Evolutionary conservation across 2,113 vertebrate genomes (phyloP).

Genomic region (Athene noctua): DNA sequence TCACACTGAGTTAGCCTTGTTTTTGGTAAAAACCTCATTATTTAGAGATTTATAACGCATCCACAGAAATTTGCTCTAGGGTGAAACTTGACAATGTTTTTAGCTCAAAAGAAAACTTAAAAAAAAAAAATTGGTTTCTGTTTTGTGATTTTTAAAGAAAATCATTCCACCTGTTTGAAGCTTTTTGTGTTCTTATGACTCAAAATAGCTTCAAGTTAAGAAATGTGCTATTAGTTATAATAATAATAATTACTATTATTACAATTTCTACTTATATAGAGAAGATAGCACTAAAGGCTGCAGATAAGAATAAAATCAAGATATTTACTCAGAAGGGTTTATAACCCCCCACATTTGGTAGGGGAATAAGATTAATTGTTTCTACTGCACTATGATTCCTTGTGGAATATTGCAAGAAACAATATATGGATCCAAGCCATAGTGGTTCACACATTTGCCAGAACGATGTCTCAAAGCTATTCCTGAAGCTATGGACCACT

Average conservation of each 20-base stretch:
- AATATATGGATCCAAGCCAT: neutral
- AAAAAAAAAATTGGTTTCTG: neutral
- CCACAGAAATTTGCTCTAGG: conserved; percentile 51
- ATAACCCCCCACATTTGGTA: neutral
- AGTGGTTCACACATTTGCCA: neutral
- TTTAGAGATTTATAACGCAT: conserved; percentile 72
- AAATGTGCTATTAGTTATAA: neutral
- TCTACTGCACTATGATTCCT: neutral
- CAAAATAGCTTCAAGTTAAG: neutral
- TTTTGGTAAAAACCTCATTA: conserved; percentile 78
- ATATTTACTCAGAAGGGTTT: neutral
- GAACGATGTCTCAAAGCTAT: neutral
- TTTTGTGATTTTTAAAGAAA: conserved; percentile 12
- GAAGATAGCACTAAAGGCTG: neutral
- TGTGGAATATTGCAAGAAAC: neutral
- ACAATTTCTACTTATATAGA: neutral
- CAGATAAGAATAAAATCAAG: neutral
- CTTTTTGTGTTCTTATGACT: neutral
- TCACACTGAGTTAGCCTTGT: conserved; percentile 65
- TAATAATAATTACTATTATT: neutral
- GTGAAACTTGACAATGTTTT: conserved; percentile 22
- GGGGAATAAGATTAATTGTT: neutral
- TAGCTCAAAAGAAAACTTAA: conserved; percentile 7
- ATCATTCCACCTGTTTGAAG: neutral
- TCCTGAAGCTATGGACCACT: neutral